A percentile compares a stretch with the other conserved stretches of the same genome.
Evolutionary conservation across 1,140 invertebrate genomes (phyloP).

Genomic region (Drosophila pectinifera): DNA sequence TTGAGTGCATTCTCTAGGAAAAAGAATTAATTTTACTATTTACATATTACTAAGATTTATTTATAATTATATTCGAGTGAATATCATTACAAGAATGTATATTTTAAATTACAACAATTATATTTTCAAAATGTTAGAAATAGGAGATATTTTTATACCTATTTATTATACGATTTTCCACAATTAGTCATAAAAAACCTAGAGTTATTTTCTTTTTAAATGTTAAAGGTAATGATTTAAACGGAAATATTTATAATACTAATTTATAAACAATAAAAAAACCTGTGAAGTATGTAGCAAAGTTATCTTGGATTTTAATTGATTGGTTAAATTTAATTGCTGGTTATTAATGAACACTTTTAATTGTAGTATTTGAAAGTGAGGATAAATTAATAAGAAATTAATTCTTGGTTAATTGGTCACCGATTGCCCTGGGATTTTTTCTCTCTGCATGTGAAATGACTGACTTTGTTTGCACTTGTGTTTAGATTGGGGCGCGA

Average conservation of each 20-base stretch:
- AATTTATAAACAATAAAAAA: neutral
- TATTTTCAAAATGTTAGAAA: no score
- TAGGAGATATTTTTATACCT: no score
- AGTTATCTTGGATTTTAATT: no score
- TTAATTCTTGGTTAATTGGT: no score
- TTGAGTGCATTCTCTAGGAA: no score
- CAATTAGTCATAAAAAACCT: neutral
- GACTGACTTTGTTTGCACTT: slow-evolving; percentile 53
- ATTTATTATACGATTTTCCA: no score
- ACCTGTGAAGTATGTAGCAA: neutral
- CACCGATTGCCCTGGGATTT: slow-evolving; percentile 11
- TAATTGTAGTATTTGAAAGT: neutral
- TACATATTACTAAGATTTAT: no score
- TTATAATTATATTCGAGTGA: neutral
- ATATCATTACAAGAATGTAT: no score
- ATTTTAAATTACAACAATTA: no score
- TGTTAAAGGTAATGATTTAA: neutral
- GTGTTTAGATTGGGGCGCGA: slow-evolving; percentile 43
- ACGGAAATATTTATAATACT: neutral
- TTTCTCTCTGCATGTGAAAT: slow-evolving; percentile 28
- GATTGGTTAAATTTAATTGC: no score
- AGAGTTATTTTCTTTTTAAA: neutral
- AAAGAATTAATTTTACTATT: no score
- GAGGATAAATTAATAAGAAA: no score
- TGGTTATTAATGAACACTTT: neutral